Evolutionary conservation across 2,113 vertebrate species (phyloP).

Genomic region (Cygnus buccinator): DNA sequence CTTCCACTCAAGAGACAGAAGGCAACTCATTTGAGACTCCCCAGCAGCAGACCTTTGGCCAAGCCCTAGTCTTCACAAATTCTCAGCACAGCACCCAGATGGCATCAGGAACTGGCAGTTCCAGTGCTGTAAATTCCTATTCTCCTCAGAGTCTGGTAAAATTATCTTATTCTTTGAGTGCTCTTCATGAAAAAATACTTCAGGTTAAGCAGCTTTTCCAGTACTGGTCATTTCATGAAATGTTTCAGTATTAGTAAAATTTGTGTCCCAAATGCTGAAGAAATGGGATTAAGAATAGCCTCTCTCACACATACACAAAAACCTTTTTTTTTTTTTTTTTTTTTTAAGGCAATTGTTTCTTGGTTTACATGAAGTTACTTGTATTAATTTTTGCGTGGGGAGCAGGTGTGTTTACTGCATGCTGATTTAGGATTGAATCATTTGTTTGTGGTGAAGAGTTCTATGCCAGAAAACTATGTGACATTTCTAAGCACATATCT

Average conservation of each 20-base stretch:
- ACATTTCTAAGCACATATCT: conserved; percentile 67
- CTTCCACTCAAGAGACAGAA: conserved; percentile 77
- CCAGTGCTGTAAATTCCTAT: conserved; percentile 84
- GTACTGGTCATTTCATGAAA: not conserved
- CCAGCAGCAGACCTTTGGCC: conserved; percentile 86
- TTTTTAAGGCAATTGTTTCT: not conserved
- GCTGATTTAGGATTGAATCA: not conserved
- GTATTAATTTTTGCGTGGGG: not conserved
- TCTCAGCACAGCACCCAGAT: conserved; percentile 85
- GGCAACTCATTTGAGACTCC: conserved; percentile 79
- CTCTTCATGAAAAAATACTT: not conserved
- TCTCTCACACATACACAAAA: not conserved
- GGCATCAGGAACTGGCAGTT: conserved; percentile 81
- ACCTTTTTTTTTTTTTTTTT: not conserved
- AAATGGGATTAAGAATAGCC: not conserved
- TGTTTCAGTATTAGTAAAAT: not conserved
- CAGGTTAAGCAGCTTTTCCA: not conserved
- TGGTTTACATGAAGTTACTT: not conserved
- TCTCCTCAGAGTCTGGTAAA: conserved; percentile 85
- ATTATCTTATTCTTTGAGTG: not conserved
- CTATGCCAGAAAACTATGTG: conserved; percentile 18
- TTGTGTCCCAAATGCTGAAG: not conserved
- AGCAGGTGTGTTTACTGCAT: not conserved
- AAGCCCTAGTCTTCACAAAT: conserved; percentile 96
- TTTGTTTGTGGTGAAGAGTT: not conserved